Percentiles rank a stretch among this genome's conserved stretches.
Evolutionary conservation across 2,113 vertebrate species (phyloP).

Genomic region (Cygnus atratus): DNA sequence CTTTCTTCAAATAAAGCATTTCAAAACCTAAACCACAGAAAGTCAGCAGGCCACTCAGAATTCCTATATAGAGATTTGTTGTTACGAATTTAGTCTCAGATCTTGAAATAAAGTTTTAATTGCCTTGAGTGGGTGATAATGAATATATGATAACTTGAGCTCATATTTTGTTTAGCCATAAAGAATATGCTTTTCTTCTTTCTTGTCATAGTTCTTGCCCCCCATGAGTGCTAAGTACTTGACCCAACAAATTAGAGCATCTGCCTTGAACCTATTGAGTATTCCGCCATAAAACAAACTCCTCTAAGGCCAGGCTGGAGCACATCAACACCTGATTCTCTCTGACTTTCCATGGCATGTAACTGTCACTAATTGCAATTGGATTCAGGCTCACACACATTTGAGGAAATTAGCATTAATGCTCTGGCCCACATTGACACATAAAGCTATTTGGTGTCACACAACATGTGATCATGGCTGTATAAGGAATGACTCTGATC

Average conservation of each 20-base stretch:
- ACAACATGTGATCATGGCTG: fast-evolving
- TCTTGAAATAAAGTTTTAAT: not conserved
- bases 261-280: not conserved
- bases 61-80: not conserved
- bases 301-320: not conserved
- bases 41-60: not conserved
- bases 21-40: not conserved
- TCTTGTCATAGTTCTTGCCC: not conserved
- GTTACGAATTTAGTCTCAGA: not conserved
- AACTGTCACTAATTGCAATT: not conserved
- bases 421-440: not conserved
- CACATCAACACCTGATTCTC: not conserved
- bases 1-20: not conserved
- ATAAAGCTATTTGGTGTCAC: not conserved
- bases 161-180: not conserved
- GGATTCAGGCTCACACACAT: not conserved
- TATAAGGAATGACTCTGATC: not conserved
- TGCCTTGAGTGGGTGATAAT: not conserved
- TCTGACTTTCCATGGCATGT: not conserved
- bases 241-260: not conserved
- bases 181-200: not conserved
- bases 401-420: not conserved
- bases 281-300: not conserved
- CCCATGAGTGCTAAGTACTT: not conserved
- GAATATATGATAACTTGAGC: not conserved